Evolutionary conservation across 2,797 vertebrate genomes (phyloP).

Genomic region (Cyprinodon diabolis): DNA sequence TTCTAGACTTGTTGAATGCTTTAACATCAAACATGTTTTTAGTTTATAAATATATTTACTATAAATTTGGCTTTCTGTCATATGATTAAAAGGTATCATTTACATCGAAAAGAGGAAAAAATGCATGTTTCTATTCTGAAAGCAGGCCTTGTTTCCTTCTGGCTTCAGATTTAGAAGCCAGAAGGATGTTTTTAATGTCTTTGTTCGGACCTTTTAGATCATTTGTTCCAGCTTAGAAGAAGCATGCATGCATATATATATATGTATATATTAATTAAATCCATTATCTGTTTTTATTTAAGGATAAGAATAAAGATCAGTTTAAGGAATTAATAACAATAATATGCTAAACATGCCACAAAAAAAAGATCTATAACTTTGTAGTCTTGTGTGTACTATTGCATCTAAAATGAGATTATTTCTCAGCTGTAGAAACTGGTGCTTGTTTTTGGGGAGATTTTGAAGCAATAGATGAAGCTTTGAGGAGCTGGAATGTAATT

Average conservation of each 20-base stretch:
- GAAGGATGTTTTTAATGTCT: no score
- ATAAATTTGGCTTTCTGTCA: not conserved
- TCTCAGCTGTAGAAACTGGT: not conserved
- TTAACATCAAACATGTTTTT: not conserved
- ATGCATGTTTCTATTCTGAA: not conserved
- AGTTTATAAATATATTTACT: not conserved
- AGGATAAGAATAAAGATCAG: not conserved
- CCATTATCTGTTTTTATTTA: not conserved
- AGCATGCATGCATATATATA: no score
- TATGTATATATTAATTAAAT: no score
- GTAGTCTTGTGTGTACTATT: not conserved
- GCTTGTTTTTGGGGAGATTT: not conserved
- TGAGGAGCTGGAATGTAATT: slow-evolving; percentile 19
- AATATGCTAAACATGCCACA: not conserved
- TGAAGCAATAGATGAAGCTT: not conserved
- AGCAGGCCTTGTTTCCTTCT: not conserved
- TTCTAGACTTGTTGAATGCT: not conserved
- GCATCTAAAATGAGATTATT: not conserved
- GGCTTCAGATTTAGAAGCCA: not conserved
- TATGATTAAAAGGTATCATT: not conserved
- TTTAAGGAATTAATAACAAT: not conserved
- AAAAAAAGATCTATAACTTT: not conserved
- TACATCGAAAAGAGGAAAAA: not conserved
- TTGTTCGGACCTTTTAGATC: no score
- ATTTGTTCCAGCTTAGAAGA: no score